phyloP scores from a whole-genome alignment of 2,888 invertebrate genomes.

The Brachycybe producta region DNA sequence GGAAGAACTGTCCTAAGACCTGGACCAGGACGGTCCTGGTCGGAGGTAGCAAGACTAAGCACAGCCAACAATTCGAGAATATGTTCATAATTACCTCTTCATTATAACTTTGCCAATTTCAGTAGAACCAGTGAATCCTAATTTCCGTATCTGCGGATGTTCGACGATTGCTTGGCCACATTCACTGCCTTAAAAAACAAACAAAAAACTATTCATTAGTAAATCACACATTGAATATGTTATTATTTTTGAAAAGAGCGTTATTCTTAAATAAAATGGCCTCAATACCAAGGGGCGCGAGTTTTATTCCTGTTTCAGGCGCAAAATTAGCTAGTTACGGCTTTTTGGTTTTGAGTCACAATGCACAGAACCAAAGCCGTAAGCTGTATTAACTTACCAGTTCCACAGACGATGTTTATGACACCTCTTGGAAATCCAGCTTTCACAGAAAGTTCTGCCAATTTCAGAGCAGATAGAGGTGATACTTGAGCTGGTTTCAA shows the following conservation, averaged over 20 bases:
- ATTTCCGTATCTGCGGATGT: conserved; percentile 71
- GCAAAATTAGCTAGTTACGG: too few species aligned
- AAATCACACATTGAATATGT: too few species aligned
- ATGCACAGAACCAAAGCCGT: neutral
- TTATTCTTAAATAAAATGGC: too few species aligned
- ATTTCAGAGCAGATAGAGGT: conserved; percentile 85
- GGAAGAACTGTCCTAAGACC: too few species aligned
- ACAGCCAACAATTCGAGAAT: too few species aligned
- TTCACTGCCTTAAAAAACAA: conserved; percentile 43
- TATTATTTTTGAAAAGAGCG: too few species aligned
- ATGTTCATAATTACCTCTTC: conserved; percentile 45
- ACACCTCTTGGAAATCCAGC: conserved; percentile 95
- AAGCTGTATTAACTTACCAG: conserved; percentile 38
- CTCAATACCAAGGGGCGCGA: too few species aligned
- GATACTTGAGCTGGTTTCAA: conserved; percentile 81
- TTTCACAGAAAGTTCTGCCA: conserved; percentile 72
- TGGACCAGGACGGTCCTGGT: too few species aligned
- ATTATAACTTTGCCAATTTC: conserved; percentile 82
- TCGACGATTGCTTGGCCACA: conserved; percentile 77
- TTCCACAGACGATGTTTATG: conserved; percentile 81
- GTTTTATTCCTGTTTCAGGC: too few species aligned
- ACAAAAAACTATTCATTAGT: neutral
- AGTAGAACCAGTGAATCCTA: conserved; percentile 95
- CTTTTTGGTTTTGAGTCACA: too few species aligned
- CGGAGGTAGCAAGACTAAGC: too few species aligned